phyloP scores from a whole-genome alignment of 64 coral and sea anemone species.

The Montipora efflorescens region DNA sequence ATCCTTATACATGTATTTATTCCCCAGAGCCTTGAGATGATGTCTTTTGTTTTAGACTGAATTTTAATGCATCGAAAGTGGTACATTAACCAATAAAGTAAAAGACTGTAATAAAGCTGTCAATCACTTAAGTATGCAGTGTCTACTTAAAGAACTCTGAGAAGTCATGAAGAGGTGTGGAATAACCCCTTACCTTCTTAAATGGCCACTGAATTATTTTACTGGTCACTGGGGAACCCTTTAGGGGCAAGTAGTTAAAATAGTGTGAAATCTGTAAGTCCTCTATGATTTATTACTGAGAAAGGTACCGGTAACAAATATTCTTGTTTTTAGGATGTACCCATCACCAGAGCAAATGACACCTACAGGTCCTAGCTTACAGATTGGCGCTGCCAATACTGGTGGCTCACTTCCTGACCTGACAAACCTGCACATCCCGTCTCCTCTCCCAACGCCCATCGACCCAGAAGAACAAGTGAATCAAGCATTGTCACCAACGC shows the following conservation, averaged over 20 bases:
- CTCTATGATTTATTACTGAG: background rate
- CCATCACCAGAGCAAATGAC: conserved; percentile 48
- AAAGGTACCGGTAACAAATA: background rate
- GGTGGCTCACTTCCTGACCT: conserved; percentile 81
- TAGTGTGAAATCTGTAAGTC: background rate
- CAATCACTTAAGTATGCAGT: too few species aligned
- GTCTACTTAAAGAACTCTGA: too few species aligned
- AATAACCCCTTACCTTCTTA: too few species aligned
- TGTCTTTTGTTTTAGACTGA: too few species aligned
- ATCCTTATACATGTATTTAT: too few species aligned
- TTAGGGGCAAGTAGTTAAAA: background rate
- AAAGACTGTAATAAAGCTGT: too few species aligned
- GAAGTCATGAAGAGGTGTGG: too few species aligned
- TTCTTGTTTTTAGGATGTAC: conserved; percentile 50
- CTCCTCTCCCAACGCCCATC: conserved; percentile 71
- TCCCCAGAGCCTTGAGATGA: too few species aligned
- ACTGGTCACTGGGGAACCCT: too few species aligned
- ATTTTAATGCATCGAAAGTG: too few species aligned
- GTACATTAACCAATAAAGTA: too few species aligned
- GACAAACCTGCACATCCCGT: conserved; percentile 84
- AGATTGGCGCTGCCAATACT: conserved; percentile 53
- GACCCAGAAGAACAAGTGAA: conserved; percentile 63
- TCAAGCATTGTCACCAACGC: conserved; percentile 52
- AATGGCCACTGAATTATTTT: too few species aligned
- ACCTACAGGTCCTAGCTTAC: conserved; percentile 29